These are phyloP conservation scores for Drosophila rubida DNA, from an alignment of 2,888 invertebrate genomes.

Conservation along the genomic window DNA sequence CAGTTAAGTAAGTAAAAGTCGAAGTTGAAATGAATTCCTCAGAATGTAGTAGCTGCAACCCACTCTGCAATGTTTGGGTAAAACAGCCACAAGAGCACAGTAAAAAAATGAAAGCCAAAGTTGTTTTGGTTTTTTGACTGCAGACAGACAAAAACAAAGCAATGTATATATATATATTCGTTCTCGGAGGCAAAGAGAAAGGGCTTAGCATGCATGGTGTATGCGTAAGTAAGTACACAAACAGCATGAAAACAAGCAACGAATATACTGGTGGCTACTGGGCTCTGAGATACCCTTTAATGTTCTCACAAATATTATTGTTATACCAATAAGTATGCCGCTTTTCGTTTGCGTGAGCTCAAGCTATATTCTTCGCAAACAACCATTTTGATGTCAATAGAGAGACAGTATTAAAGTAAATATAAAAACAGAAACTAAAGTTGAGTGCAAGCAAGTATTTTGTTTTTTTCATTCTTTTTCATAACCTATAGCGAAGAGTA, in stretches of 20 bases:
- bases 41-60: constrained; percentile 25
- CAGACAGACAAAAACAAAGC: constrained; percentile 17
- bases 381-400: background rate
- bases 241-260: background rate
- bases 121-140: constrained; percentile 36
- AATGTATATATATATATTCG: background rate
- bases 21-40: constrained; percentile 44
- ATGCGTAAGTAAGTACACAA: constrained; percentile 54
- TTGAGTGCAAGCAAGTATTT: constrained; percentile 11
- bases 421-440: constrained; percentile 19
- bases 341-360: background rate
- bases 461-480: background rate
- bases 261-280: background rate
- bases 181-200: background rate
- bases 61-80: constrained; percentile 41
- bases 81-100: constrained; percentile 26
- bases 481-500: background rate
- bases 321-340: background rate
- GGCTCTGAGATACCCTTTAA: constrained; percentile 1
- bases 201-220: constrained; percentile 57
- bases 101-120: constrained; percentile 25
- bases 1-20: constrained; percentile 65
- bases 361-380: background rate
- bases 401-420: constrained; percentile 24
- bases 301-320: background rate